phyloP scores from a whole-genome alignment of 2,888 invertebrate species.

The Lasius fuliginosus region DNA sequence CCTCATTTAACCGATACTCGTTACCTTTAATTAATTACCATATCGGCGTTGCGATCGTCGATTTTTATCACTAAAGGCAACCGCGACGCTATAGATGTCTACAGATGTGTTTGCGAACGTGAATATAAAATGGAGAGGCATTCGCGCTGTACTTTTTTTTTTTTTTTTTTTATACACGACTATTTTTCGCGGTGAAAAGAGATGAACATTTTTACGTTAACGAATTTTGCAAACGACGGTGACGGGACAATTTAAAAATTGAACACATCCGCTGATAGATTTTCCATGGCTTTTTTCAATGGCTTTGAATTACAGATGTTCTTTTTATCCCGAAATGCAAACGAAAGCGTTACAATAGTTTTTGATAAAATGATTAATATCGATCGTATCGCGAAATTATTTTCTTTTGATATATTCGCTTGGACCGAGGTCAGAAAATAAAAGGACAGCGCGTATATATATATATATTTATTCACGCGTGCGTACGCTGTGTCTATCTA shows the following conservation, averaged over 20 bases:
- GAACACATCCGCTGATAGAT: not conserved
- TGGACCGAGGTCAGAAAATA: not conserved
- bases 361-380: not conserved
- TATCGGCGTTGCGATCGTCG: not conserved
- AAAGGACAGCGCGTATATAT: not conserved
- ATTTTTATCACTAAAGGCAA: slow-evolving; percentile 29
- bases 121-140: not conserved
- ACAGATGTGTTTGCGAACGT: slow-evolving; percentile 14
- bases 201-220: slow-evolving; percentile 19
- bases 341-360: not conserved
- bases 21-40: slow-evolving; percentile 50
- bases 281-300: not conserved
- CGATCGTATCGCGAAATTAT: not conserved
- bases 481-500: not conserved
- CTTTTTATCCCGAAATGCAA: not conserved
- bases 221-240: not conserved
- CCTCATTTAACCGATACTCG: slow-evolving; percentile 37
- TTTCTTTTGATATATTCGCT: slow-evolving; percentile 2
- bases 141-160: not conserved
- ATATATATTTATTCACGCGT: not conserved
- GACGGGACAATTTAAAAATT: slow-evolving; percentile 8
- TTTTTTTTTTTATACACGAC: not conserved
- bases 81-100: not conserved
- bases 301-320: not conserved
- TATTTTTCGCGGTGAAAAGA: not conserved